phyloP scores from a whole-genome alignment of 2,888 invertebrate genomes.

The Acrobasis consociella region DNA sequence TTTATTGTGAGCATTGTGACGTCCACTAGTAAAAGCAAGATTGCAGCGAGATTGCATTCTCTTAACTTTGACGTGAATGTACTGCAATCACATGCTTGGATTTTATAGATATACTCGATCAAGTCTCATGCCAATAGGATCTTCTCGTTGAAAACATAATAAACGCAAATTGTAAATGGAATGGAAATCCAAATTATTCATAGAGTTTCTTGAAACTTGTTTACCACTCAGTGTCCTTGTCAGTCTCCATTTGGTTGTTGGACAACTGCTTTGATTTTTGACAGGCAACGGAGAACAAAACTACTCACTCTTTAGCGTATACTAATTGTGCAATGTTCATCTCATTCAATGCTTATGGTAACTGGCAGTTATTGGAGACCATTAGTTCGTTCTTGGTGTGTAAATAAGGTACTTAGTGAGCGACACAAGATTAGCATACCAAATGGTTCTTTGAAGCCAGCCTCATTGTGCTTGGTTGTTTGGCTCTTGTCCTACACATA shows the following conservation, averaged over 20 bases:
- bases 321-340: slow-evolving; percentile 11
- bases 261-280: slow-evolving; percentile 6
- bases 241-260: slow-evolving; percentile 2
- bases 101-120: not conserved
- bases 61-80: too few species aligned
- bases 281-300: slow-evolving; percentile 11
- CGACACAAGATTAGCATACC: slow-evolving; percentile 5
- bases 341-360: slow-evolving; percentile 19
- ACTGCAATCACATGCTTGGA: too few species aligned
- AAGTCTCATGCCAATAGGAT: not conserved
- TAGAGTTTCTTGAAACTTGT: slow-evolving; percentile 4
- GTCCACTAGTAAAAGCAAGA: too few species aligned
- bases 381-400: slow-evolving; percentile 15
- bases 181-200: slow-evolving; percentile 3
- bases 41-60: too few species aligned
- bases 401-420: not conserved
- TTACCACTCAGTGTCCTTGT: slow-evolving; percentile 6
- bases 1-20: too few species aligned
- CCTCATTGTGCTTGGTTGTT: not conserved
- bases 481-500: not conserved
- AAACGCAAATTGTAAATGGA: not conserved
- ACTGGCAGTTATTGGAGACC: slow-evolving; percentile 17
- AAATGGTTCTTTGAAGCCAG: slow-evolving; percentile 15
- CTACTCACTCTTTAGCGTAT: slow-evolving; percentile 8
- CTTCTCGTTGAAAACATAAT: not conserved